phyloP scores from a whole-genome alignment of 92 coral and sea anemone genomes.

The Micromussa lordhowensis region DNA sequence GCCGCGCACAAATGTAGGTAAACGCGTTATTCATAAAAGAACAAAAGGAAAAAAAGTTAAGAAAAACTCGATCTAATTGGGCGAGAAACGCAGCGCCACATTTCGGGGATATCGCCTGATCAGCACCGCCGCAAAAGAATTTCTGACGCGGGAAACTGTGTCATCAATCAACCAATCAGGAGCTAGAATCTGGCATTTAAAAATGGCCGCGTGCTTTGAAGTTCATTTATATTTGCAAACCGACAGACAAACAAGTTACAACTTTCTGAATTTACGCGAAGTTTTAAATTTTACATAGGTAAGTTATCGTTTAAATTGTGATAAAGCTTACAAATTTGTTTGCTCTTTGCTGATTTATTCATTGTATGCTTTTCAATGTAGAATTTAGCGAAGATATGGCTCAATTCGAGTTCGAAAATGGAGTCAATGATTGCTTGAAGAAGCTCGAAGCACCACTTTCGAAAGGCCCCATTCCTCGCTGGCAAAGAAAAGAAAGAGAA shows the following conservation, averaged over 20 bases:
- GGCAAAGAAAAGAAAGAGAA: conserved; percentile 89
- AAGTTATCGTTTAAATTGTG: not conserved
- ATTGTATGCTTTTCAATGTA: not conserved
- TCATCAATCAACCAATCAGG: conserved; percentile 35
- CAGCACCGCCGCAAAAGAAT: too few species aligned
- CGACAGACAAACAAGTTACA: not conserved
- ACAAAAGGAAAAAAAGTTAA: too few species aligned
- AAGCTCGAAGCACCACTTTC: conserved; percentile 88
- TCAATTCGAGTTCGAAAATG: conserved; percentile 87
- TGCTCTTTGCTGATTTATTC: not conserved
- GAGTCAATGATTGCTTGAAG: conserved; percentile 87
- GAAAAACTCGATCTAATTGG: too few species aligned
- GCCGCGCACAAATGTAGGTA: too few species aligned
- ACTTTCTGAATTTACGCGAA: not conserved
- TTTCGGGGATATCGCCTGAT: not conserved
- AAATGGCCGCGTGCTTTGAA: conserved; percentile 35
- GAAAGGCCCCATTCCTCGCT: conserved; percentile 89
- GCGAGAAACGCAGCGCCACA: not conserved
- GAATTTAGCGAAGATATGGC: conserved; percentile 62
- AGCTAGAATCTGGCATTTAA: conserved; percentile 22
- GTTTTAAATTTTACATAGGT: conserved; percentile 3
- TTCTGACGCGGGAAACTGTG: not conserved
- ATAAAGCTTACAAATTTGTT: not conserved
- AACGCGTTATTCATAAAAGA: too few species aligned
- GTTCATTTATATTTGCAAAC: not conserved